These are phyloP conservation scores for Leptoteleia sp. DNA, from an alignment of 1,140 invertebrate species.

Conservation along the genomic window DNA sequence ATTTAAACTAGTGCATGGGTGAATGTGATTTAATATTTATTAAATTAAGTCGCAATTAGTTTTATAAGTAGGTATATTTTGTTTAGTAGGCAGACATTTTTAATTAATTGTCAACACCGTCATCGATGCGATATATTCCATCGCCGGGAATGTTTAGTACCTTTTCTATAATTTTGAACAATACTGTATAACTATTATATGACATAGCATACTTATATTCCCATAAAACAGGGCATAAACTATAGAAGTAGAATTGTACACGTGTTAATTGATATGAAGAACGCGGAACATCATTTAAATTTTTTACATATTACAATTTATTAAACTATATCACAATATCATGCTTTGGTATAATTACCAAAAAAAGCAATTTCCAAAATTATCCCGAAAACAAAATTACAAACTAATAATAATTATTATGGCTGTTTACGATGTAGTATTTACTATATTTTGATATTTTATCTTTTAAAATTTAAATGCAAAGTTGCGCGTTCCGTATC, in stretches of 20 bases:
- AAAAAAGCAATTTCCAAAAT: too few species aligned
- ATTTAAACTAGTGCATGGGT: conserved; percentile 55
- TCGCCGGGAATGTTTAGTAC: conserved; percentile 68
- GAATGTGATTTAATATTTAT: conserved; percentile 64
- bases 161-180: conserved; percentile 71
- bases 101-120: conserved; percentile 63
- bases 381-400: not conserved
- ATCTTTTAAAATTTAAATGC: conserved; percentile 51
- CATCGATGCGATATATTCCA: conserved; percentile 66
- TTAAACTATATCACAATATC: too few species aligned
- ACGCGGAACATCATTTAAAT: conserved; percentile 66
- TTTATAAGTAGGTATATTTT: conserved; percentile 70
- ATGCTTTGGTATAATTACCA: too few species aligned
- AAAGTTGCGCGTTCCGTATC: conserved; percentile 68
- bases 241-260: conserved; percentile 54
- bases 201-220: conserved; percentile 54
- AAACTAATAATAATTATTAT: too few species aligned
- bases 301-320: conserved; percentile 5
- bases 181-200: conserved; percentile 62
- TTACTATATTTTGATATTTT: too few species aligned
- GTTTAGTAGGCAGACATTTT: conserved; percentile 53
- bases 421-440: too few species aligned
- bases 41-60: conserved; percentile 62
- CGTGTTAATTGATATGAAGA: conserved; percentile 63
- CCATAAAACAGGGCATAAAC: conserved; percentile 62